Evolutionary conservation across 2,888 invertebrate species (phyloP).

Genomic region (Thymelicus acteon): DNA sequence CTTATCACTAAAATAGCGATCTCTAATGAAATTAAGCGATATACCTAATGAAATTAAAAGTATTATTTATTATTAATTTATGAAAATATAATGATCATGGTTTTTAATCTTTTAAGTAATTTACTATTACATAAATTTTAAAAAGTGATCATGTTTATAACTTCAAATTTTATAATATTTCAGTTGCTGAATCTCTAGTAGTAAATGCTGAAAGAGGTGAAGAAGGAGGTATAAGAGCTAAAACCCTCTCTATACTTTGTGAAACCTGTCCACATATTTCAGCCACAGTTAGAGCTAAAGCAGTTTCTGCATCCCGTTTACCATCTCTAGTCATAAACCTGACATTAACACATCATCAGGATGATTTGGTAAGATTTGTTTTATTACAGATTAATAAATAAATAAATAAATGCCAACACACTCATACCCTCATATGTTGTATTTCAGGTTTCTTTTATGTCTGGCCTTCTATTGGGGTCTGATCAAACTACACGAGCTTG

Average conservation of each 20-base stretch:
- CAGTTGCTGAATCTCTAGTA: conserved; percentile 93
- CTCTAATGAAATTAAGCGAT: too few species aligned
- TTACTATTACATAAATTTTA: too few species aligned
- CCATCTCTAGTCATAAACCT: conserved; percentile 94
- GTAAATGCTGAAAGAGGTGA: conserved; percentile 94
- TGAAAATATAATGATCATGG: too few species aligned
- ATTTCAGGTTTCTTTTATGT: conserved; percentile 91
- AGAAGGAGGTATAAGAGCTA: conserved; percentile 94
- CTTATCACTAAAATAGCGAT: too few species aligned
- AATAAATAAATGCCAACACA: too few species aligned
- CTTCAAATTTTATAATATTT: conserved; percentile 42
- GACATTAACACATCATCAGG: conserved; percentile 88
- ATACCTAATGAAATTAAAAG: too few species aligned
- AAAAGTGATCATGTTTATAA: not conserved
- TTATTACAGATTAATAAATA: too few species aligned
- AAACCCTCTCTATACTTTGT: conserved; percentile 92
- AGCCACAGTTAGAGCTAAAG: conserved; percentile 92
- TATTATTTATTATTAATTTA: too few species aligned
- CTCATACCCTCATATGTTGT: not conserved
- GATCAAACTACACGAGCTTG: conserved; percentile 95
- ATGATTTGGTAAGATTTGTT: conserved; percentile 78
- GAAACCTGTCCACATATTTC: conserved; percentile 96
- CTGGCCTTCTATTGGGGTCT: conserved; percentile 94
- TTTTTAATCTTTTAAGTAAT: too few species aligned
- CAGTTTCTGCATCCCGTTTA: conserved; percentile 95